Evolutionary conservation across 2,797 vertebrate species (phyloP), one percentile per base, ranked within the genome.

Genomic region (Pantherophis alleghaniensis): DNA sequence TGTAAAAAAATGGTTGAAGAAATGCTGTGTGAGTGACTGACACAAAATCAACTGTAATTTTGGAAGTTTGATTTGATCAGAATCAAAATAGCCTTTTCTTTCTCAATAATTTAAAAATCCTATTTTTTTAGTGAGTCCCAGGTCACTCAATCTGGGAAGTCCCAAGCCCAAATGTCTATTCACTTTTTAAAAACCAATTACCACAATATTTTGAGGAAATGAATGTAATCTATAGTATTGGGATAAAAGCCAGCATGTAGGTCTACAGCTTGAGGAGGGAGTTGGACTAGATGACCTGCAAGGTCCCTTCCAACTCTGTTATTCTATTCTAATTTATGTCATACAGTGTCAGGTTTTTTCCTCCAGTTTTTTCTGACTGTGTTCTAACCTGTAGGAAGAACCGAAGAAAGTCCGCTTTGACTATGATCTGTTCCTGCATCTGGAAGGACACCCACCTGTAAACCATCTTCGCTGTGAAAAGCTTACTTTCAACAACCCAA

Each of bases 381-480:
- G 95, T 96, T 95, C 74, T 91, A 96, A 97, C 94, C 89, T 94
- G 86, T 96, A 99, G 99, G 99, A 99, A 98, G 99, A 99, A 97
- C 99, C 99, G 94, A 99, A 99, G 98, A 99, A 99, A 98, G 99
- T 99, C 95, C 99, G 99, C 92, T 99, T 99, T 96, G 99, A 99
- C 97, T 99, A 99, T 98, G 99, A 99, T 98, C 98, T 99, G 95
- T 99, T 99, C 97, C 98, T 99, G 95, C 99, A 99, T 97, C 98
- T 99, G 98, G 99, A 99, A 96, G 99, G 99, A 96, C 99, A 99
- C 96, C 99, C 99, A 66, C 99, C 99, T 94, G 99, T 99, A 98
- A 99, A 99, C 97, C 99, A 99, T 95, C 98, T 99, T 93, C 99
- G 99, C 97, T 99, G 99, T 94, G 99, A 99, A 98, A 99, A 99